Evolutionary conservation across 2,113 vertebrate genomes (phyloP), one percentile per base, ranked within the genome.

Genomic region (Otocyon megalotis): DNA sequence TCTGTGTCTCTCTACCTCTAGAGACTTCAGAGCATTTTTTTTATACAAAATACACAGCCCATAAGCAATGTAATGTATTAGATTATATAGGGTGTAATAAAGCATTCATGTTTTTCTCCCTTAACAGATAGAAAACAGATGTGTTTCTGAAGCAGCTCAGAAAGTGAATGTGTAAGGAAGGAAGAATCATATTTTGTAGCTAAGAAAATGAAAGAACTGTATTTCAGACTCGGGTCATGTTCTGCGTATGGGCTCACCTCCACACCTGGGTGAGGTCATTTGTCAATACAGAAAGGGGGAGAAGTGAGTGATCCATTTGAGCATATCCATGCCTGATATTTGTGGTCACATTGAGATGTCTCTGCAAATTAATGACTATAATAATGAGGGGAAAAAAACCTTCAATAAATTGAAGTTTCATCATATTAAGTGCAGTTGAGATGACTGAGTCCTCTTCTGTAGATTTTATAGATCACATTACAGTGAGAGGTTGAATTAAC

Each of bases 71-170:
- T 71, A 88, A 82, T 30, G 2, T 81, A 79, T 96, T 94, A 85
- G 63, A 90, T 94, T 92, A 90, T 88, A 35, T 20, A 82, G 62
- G 63, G 35, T 19, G 97, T 84, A 71, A 86, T 96, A 98, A 96
- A 97, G 56, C 83, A 60, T 97, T 84, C 37, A 54, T 87, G 92
- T 84, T 97, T 97, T 94, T 32, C 13, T 54, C 11, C 2, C 67
- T 82, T 71, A 80, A 90, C 90, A 97, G 96, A 98, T 98, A 97
- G 43, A 95, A 98, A 98, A 98, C 94, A 98, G 94, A 98, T 82
- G 8, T 98, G 56, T 26, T 97, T 98, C 97, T 98, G 88, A 98
- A 96, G 22, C 62, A 96, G 69, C 67, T 96, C 24, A 79, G 92
- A 96, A 98, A 97, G 65, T 84, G 50, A 97, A 97, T 43, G 85